Evolutionary conservation across 2,888 invertebrate genomes (phyloP).

Genomic region (Euspilapteryx auroguttella): DNA sequence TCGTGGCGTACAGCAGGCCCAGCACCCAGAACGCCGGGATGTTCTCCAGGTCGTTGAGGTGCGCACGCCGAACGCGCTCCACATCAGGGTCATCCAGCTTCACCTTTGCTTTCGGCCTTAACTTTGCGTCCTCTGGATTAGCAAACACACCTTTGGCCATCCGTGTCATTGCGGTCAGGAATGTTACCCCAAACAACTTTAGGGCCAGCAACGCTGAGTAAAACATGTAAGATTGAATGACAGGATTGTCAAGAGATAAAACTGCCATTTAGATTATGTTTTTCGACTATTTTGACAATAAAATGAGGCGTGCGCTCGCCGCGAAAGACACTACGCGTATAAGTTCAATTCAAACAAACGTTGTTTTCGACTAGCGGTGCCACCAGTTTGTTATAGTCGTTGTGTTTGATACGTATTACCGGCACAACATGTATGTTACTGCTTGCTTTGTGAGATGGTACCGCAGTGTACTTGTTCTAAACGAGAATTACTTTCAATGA

Average conservation of each 20-base stretch:
- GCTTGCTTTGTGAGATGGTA: no score
- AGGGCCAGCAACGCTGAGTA: conserved; percentile 5
- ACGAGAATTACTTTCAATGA: no score
- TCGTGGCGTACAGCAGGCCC: conserved; percentile 63
- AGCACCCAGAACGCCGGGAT: conserved; percentile 67
- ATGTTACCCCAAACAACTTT: conserved; percentile 3
- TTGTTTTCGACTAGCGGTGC: no score
- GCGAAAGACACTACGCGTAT: neutral
- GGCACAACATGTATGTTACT: no score
- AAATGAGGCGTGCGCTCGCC: neutral
- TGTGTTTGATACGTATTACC: no score
- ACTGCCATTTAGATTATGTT: conserved; percentile 16
- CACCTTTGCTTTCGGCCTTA: conserved; percentile 20
- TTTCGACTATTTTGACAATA: neutral
- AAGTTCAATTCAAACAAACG: no score
- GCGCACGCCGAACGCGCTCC: conserved; percentile 55
- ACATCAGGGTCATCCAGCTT: conserved; percentile 30
- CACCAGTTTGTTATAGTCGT: no score
- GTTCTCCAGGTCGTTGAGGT: conserved; percentile 74
- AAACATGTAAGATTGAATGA: conserved; percentile 29
- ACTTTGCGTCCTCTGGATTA: conserved; percentile 7
- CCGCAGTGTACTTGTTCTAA: no score
- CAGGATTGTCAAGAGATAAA: conserved; percentile 18
- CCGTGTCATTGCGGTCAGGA: conserved; percentile 2
- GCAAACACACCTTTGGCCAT: conserved; percentile 6